phyloP scores from a whole-genome alignment of 2,888 invertebrate species.

The Adelognathus sp. region DNA sequence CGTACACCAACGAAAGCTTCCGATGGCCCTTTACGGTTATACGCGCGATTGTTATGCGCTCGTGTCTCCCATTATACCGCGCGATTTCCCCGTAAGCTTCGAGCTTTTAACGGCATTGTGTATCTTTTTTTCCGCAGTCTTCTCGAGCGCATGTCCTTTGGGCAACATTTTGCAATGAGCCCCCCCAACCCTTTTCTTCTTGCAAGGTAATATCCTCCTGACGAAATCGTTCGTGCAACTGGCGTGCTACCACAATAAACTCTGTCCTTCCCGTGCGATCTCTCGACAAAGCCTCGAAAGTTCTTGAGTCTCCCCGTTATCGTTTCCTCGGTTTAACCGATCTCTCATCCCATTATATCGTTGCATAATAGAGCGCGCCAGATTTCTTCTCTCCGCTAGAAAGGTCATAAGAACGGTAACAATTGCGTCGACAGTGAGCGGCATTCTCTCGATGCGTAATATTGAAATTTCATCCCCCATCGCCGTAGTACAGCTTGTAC shows the following conservation, averaged over 20 bases:
- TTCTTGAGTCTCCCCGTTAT: conserved; percentile 9
- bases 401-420: neutral
- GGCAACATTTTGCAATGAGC: neutral
- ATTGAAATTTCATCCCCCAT: neutral
- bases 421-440: neutral
- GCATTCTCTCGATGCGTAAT: neutral
- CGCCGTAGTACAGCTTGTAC: neutral
- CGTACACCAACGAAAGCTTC: conserved; percentile 42
- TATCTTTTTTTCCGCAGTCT: conserved; percentile 1
- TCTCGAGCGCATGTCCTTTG: neutral
- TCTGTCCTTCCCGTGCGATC: conserved; percentile 11
- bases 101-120: conserved; percentile 52
- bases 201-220: conserved; percentile 8
- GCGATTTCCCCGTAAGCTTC: conserved; percentile 53
- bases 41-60: conserved; percentile 57
- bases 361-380: neutral
- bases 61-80: conserved; percentile 53
- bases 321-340: conserved; percentile 23
- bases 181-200: neutral
- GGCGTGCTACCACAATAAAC: conserved; percentile 21
- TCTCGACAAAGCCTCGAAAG: conserved; percentile 1
- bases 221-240: conserved; percentile 28
- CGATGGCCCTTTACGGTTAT: conserved; percentile 51
- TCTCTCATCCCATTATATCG: conserved; percentile 10
- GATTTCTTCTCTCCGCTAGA: neutral